Base-by-base conservation (phyloP, 37 sponge, comb jelly and placozoan species). In the Cladorhizidae sp. region DNA sequence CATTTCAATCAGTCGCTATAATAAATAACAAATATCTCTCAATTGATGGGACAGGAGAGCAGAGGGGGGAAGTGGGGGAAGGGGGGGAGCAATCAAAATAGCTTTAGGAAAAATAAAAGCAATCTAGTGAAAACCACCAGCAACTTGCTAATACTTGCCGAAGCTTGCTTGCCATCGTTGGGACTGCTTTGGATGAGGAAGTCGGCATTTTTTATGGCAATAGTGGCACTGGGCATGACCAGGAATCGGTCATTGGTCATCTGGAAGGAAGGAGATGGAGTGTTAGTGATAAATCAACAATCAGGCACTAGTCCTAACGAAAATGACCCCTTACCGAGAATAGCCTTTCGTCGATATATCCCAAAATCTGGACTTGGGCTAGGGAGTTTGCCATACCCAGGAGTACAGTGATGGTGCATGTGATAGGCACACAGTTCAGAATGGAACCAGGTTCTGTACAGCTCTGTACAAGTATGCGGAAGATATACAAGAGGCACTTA, bases 61-160 rank as follows among this genome's bases (percentile, higher is more conserved):
- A n/a, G n/a, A n/a, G n/a, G n/a, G n/a, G n/a, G n/a, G n/a, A n/a
- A n/a, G n/a, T n/a, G n/a, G n/a, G n/a, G n/a, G n/a, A n/a, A n/a
- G n/a, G n/a, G n/a, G n/a, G n/a, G n/a, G n/a, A n/a, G n/a, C n/a
- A n/a, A n/a, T n/a, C n/a, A n/a, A n/a, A n/a, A n/a, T n/a, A n/a
- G n/a, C n/a, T n/a, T n/a, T n/a, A n/a, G n/a, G n/a, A n/a, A n/a
- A n/a, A n/a, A n/a, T n/a, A n/a, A n/a, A n/a, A n/a, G n/a, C n/a
- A n/a, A n/a, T n/a, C n/a, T n/a, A n/a, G n/a, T n/a, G n/a, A n/a
- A n/a, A n/a, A n/a, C n/a, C n/a, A n/a, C n/a, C n/a, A n/a, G n/a
- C 6, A 6, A 76, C 76, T 76, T 76, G 71, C 81, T 38, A 9
- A 3, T 3, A 77, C 78, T 77, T 77, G 73, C 82, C 33, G 64